Conservation (phyloP, 1,140 invertebrate genomes). For the Bombus impatiens region DNA sequence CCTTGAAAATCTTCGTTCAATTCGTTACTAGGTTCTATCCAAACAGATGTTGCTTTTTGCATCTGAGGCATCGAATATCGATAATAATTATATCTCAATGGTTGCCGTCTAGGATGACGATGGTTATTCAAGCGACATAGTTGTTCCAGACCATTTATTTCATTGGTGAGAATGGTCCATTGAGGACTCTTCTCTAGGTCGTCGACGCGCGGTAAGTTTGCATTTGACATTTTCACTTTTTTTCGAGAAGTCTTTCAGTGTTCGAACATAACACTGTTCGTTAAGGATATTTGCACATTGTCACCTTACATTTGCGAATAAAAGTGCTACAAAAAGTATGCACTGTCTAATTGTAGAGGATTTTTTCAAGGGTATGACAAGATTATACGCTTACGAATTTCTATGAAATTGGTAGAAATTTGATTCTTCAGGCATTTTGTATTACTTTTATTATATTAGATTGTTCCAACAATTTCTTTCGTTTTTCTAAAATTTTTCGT, state of each 20-base stretch:
- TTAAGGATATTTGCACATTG: no score
- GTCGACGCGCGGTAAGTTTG: slow-evolving; percentile 59
- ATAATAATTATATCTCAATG: slow-evolving; percentile 66
- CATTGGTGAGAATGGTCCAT: slow-evolving; percentile 66
- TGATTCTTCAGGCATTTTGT: background rate
- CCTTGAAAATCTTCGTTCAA: background rate
- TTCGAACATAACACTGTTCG: background rate
- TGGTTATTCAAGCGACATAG: slow-evolving; percentile 49
- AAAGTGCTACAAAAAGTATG: background rate
- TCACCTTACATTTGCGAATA: background rate
- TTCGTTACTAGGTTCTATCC: slow-evolving; percentile 20
- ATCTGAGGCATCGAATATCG: slow-evolving; percentile 73
- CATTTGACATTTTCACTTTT: background rate
- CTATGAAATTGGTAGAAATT: background rate
- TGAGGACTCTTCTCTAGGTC: slow-evolving; percentile 67
- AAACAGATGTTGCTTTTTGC: slow-evolving; percentile 63
- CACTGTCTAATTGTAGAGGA: background rate
- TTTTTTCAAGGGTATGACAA: slow-evolving; percentile 2
- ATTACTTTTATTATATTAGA: background rate
- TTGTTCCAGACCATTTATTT: slow-evolving; percentile 72
- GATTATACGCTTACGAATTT: background rate
- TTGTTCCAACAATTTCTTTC: no score
- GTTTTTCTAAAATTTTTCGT: no score
- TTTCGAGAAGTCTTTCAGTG: slow-evolving; percentile 6
- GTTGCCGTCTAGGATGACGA: slow-evolving; percentile 18